Percentiles rank a stretch among this genome's conserved stretches.
phyloP scores from a whole-genome alignment of 2,797 vertebrate species.

The Fundulus diaphanus region DNA sequence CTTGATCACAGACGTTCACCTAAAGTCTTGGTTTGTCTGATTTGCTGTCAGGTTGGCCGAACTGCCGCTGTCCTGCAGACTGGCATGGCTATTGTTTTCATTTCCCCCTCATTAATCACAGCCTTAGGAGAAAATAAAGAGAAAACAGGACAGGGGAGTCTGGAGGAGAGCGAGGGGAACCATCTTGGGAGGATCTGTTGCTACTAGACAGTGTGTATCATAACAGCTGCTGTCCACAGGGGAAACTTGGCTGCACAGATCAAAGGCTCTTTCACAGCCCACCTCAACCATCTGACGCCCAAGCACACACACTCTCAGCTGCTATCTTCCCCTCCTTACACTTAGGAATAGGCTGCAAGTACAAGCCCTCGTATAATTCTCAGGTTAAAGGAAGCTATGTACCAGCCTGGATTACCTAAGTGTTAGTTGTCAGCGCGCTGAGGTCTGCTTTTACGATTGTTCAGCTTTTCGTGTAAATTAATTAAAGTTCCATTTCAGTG shows the following conservation, averaged over 20 bases:
- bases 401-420: constrained; percentile 66
- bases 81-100: constrained; percentile 76
- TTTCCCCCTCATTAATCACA: constrained; percentile 77
- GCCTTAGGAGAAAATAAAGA: constrained; percentile 61
- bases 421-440: constrained; percentile 68
- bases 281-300: constrained; percentile 73
- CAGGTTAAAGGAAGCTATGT: constrained; percentile 69
- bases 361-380: constrained; percentile 45
- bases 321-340: constrained; percentile 25
- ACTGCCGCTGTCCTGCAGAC: constrained; percentile 57
- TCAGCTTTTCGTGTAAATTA: constrained; percentile 76
- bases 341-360: constrained; percentile 39
- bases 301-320: constrained; percentile 24
- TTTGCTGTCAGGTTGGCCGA: constrained; percentile 64
- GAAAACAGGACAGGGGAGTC: constrained; percentile 46
- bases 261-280: constrained; percentile 76
- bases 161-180: constrained; percentile 57
- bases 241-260: constrained; percentile 79
- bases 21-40: constrained; percentile 40
- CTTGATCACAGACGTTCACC: constrained; percentile 36
- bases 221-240: constrained; percentile 81
- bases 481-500: constrained; percentile 81
- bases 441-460: constrained; percentile 76
- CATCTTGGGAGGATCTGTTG: constrained; percentile 77
- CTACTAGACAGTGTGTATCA: constrained; percentile 81